Percentiles rank a stretch among this genome's conserved stretches.
These are phyloP conservation scores for Timandra comae DNA, from an alignment of 2,888 invertebrate genomes.

Conservation along the genomic window DNA sequence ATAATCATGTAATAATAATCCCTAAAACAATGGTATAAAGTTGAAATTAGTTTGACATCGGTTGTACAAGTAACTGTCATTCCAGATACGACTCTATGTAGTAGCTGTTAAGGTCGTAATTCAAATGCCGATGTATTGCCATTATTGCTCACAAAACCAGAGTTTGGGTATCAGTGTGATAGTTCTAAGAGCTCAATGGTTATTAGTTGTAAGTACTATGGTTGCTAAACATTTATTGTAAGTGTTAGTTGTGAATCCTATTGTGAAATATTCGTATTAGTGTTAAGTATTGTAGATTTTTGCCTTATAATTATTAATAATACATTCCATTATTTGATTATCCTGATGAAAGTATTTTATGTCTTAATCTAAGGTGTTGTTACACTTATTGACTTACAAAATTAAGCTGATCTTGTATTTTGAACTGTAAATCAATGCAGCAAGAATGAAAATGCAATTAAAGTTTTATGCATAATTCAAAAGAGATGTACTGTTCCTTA, in stretches of 20 bases:
- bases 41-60: neutral
- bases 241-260: constrained; percentile 45
- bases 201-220: constrained; percentile 42
- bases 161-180: constrained; percentile 44
- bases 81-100: constrained; percentile 1
- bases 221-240: constrained; percentile 50
- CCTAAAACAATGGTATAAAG: neutral
- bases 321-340: constrained; percentile 47
- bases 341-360: constrained; percentile 14
- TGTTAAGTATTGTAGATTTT: constrained; percentile 38
- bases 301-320: constrained; percentile 40
- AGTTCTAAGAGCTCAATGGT: constrained; percentile 62
- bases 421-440: too few relatives aligned
- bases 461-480: too few relatives aligned
- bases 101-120: constrained; percentile 16
- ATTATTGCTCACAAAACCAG: constrained; percentile 42
- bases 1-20: constrained; percentile 77
- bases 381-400: too few relatives aligned
- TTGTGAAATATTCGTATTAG: constrained; percentile 30
- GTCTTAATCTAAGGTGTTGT: constrained; percentile 12
- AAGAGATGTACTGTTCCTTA: too few relatives aligned
- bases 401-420: too few relatives aligned
- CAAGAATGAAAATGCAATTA: too few relatives aligned
- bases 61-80: neutral
- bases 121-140: constrained; percentile 58